These are phyloP conservation scores for Stegastes partitus DNA, from an alignment of 2,113 vertebrate species.

Conservation along the genomic window DNA sequence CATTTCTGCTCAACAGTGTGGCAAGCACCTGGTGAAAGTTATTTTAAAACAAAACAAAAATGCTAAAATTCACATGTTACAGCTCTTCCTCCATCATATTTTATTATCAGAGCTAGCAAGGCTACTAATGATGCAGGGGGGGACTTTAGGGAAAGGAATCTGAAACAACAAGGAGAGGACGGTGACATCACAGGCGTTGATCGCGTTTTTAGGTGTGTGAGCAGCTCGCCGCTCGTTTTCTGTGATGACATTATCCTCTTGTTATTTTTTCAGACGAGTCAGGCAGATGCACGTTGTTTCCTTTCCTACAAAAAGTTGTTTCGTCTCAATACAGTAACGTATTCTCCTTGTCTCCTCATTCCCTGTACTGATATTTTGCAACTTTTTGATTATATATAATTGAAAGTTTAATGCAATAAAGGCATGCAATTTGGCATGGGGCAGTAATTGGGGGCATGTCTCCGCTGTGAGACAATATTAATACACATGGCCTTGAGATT, in stretches of 20 bases:
- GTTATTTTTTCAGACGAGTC: conserved; percentile 60
- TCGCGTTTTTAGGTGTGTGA: not conserved
- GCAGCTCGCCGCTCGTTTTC: conserved; percentile 3
- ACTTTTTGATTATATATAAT: not conserved
- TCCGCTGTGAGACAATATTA: not conserved
- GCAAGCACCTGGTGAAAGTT: conserved; percentile 15
- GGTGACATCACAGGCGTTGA: conserved; percentile 47
- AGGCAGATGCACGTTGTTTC: conserved; percentile 64
- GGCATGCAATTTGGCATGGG: conserved; percentile 24
- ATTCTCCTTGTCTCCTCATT: conserved; percentile 30
- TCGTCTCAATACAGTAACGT: conserved; percentile 53
- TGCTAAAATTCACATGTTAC: conserved; percentile 28
- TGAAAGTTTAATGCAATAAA: conserved; percentile 22
- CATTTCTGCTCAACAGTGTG: conserved; percentile 1
- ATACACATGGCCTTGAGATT: conserved; percentile 17
- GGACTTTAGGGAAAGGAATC: conserved; percentile 64
- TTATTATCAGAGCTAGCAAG: conserved; percentile 1
- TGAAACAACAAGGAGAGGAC: conserved; percentile 65
- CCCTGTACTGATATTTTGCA: not conserved
- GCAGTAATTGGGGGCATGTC: conserved; percentile 3
- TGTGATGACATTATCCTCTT: conserved; percentile 56
- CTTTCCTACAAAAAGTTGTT: conserved; percentile 52
- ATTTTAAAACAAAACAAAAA: too few species aligned
- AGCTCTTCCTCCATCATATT: not conserved
- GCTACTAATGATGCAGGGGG: conserved; percentile 32